These are phyloP conservation scores for Lordiphosa fenestrarum DNA, from an alignment of 2,888 invertebrate species.

Conservation along the genomic window DNA sequence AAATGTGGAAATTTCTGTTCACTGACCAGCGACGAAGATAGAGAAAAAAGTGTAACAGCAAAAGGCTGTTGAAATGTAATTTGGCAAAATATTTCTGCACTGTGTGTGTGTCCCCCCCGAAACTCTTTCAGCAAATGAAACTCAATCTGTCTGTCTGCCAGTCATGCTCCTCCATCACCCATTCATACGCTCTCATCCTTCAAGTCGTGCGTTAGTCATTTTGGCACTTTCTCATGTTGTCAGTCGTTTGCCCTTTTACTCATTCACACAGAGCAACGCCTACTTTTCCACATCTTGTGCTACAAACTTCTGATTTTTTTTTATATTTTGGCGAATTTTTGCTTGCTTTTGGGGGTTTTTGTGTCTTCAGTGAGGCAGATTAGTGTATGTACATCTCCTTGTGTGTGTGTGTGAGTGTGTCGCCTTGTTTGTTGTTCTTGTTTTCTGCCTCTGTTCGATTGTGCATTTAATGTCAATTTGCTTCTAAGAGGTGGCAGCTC, in stretches of 20 bases:
- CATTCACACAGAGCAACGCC: slow-evolving; percentile 54
- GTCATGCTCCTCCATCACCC: slow-evolving; percentile 31
- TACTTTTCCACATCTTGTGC: slow-evolving; percentile 30
- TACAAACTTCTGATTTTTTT: slow-evolving; percentile 9
- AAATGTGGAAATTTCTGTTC: slow-evolving; percentile 68
- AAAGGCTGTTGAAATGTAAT: slow-evolving; percentile 74
- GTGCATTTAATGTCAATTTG: slow-evolving; percentile 68
- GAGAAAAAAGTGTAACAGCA: slow-evolving; percentile 32
- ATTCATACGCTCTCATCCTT: slow-evolving; percentile 3
- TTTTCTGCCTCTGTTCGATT: slow-evolving; percentile 46
- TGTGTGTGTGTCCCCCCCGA: slow-evolving; percentile 34
- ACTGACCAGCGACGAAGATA: slow-evolving; percentile 33
- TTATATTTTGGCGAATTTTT: slow-evolving; percentile 1
- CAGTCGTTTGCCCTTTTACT: slow-evolving; percentile 40
- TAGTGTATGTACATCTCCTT: slow-evolving; percentile 37
- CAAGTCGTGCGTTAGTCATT: slow-evolving; percentile 64
- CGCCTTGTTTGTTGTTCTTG: slow-evolving; percentile 13
- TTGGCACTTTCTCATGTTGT: slow-evolving; percentile 73
- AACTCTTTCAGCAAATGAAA: slow-evolving; percentile 59
- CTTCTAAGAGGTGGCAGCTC: slow-evolving; percentile 9
- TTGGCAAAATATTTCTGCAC: slow-evolving; percentile 65
- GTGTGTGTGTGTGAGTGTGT: slow-evolving; percentile 1
- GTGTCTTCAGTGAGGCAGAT: slow-evolving; percentile 46
- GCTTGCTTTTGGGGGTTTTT: slow-evolving; percentile 5
- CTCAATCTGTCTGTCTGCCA: slow-evolving; percentile 72